phyloP scores from a whole-genome alignment of 2,797 vertebrate species.

The Caiman crocodilus region DNA sequence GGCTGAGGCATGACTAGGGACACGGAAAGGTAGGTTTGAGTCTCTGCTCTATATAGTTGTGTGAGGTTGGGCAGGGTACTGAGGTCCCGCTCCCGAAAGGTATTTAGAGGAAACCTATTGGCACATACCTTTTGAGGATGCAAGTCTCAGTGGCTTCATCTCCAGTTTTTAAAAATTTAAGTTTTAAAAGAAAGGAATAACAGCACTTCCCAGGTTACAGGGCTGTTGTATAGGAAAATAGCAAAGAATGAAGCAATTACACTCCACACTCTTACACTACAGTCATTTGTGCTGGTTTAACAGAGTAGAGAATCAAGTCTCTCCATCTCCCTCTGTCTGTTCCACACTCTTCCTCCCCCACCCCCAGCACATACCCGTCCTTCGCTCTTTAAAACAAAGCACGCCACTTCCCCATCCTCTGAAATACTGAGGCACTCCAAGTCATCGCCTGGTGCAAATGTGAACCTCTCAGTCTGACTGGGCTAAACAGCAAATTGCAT shows the following conservation, averaged over 20 bases:
- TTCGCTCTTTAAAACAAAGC: conserved; percentile 22
- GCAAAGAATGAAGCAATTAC: conserved; percentile 15
- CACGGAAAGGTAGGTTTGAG: too few species aligned
- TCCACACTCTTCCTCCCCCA: not conserved
- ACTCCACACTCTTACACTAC: not conserved
- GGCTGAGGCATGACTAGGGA: not conserved
- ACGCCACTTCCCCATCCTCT: not conserved
- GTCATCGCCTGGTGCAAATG: not conserved
- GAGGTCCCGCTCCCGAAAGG: not conserved
- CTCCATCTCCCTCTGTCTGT: not conserved
- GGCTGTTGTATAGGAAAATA: conserved; percentile 17
- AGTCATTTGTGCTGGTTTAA: conserved; percentile 23
- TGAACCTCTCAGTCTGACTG: not conserved
- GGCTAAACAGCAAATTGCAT: not conserved
- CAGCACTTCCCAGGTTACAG: conserved; percentile 59
- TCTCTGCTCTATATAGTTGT: not conserved
- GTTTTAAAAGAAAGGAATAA: not conserved
- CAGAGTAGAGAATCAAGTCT: not conserved
- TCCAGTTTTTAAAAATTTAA: not conserved
- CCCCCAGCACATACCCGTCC: not conserved
- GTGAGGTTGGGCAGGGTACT: not conserved
- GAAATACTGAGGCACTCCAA: not conserved
- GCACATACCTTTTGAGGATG: too few species aligned
- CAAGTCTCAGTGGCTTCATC: not conserved
- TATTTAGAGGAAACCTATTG: too few species aligned